Percentiles rank a stretch among this genome's conserved stretches.
Evolutionary conservation across 2,113 vertebrate species (phyloP).

Genomic region (Piaya cayana): DNA sequence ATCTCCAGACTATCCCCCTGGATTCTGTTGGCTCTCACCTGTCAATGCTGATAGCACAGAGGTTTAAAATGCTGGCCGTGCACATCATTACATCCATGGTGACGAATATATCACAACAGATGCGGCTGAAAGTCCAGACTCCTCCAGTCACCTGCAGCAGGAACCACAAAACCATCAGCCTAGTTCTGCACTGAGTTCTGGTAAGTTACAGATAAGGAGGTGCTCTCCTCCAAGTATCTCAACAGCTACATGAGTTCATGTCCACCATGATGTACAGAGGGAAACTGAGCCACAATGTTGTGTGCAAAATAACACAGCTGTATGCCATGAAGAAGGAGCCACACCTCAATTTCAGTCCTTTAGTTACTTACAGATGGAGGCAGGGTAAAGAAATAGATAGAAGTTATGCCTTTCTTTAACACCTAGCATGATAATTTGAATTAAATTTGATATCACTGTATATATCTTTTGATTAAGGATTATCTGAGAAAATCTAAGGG

Average conservation of each 20-base stretch:
- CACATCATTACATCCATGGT: slow-evolving; percentile 98
- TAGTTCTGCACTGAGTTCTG: neutral
- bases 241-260: neutral
- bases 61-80: slow-evolving; percentile 96
- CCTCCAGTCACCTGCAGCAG: slow-evolving; percentile 80
- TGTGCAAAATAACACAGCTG: neutral
- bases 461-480: slow-evolving; percentile 23
- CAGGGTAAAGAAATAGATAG: neutral
- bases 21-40: slow-evolving; percentile 78
- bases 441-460: neutral
- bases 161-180: slow-evolving; percentile 50
- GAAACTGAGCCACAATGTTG: neutral
- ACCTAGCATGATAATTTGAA: neutral
- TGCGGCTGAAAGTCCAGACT: slow-evolving; percentile 89
- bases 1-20: no score
- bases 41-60: slow-evolving; percentile 97
- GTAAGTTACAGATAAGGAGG: neutral
- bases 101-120: slow-evolving; percentile 92
- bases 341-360: neutral
- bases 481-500: slow-evolving; percentile 17
- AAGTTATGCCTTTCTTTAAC: neutral
- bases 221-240: neutral
- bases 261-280: neutral
- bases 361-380: neutral
- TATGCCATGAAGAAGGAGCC: neutral